Conservation (phyloP, 2,888 invertebrate genomes). For the Prosapia bicincta region DNA sequence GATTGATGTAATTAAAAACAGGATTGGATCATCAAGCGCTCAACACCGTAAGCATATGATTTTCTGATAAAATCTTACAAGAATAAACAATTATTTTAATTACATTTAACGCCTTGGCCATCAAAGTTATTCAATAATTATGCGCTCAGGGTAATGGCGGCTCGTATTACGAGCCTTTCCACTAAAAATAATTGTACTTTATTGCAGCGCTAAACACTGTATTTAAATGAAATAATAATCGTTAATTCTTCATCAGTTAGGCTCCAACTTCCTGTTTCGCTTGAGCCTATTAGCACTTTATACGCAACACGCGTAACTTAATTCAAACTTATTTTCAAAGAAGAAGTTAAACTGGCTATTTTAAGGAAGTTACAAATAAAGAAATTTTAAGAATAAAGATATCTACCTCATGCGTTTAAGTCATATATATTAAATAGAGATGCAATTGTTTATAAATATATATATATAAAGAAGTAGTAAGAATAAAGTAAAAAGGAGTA, state of each 20-base stretch:
- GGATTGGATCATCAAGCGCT: background rate
- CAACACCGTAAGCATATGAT: background rate
- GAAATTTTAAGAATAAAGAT: too few relatives aligned
- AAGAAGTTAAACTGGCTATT: too few relatives aligned
- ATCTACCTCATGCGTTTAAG: too few relatives aligned
- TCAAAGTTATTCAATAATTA: background rate
- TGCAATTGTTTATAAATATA: too few relatives aligned
- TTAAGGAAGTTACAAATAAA: too few relatives aligned
- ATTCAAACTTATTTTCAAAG: too few relatives aligned
- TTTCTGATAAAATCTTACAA: background rate
- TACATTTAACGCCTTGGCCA: background rate
- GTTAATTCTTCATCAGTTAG: background rate
- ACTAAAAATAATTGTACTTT: background rate
- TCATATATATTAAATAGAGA: too few relatives aligned
- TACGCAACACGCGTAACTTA: too few relatives aligned
- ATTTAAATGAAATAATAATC: background rate
- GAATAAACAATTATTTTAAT: background rate
- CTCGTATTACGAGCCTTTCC: background rate
- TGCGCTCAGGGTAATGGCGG: background rate
- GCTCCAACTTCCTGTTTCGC: too few relatives aligned
- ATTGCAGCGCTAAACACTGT: background rate
- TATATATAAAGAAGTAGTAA: too few relatives aligned
- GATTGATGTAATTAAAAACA: background rate
- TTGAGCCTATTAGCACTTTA: too few relatives aligned
- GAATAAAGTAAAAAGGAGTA: too few relatives aligned